These are phyloP conservation scores for Rutilus rutilus DNA, from an alignment of 2,113 vertebrate species.

Conservation along the genomic window DNA sequence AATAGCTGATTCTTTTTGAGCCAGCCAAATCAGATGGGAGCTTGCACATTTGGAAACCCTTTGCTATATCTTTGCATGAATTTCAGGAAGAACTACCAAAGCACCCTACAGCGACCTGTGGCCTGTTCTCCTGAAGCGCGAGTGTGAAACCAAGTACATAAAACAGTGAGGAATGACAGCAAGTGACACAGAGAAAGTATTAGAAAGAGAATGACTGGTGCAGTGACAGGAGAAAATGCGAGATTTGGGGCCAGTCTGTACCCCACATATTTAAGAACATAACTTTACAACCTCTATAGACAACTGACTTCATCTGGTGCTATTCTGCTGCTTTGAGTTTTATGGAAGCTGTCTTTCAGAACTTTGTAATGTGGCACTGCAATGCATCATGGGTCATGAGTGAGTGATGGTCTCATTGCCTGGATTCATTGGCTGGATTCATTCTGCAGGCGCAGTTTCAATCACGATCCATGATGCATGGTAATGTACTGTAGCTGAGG, in stretches of 20 bases:
- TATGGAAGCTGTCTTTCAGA: slow-evolving; percentile 25
- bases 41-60: background rate
- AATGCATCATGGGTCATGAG: slow-evolving; percentile 29
- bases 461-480: background rate
- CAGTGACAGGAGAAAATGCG: background rate
- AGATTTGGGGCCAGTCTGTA: slow-evolving; percentile 1
- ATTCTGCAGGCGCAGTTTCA: background rate
- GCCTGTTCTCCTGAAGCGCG: background rate
- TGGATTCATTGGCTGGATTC: slow-evolving; percentile 13
- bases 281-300: slow-evolving; percentile 24
- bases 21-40: background rate
- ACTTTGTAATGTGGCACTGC: slow-evolving; percentile 20
- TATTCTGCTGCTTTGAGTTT: background rate
- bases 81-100: background rate
- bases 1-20: background rate
- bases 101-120: background rate
- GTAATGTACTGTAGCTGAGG: background rate
- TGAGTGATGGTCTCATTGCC: slow-evolving; percentile 31
- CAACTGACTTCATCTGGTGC: slow-evolving; percentile 3
- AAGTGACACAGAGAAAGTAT: background rate
- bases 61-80: background rate
- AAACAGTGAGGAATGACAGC: background rate
- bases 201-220: slow-evolving; percentile 19
- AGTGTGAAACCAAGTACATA: background rate
- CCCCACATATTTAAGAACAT: slow-evolving; percentile 19